phyloP scores from a whole-genome alignment of 2,888 invertebrate species.

The Celastrina argiolus region DNA sequence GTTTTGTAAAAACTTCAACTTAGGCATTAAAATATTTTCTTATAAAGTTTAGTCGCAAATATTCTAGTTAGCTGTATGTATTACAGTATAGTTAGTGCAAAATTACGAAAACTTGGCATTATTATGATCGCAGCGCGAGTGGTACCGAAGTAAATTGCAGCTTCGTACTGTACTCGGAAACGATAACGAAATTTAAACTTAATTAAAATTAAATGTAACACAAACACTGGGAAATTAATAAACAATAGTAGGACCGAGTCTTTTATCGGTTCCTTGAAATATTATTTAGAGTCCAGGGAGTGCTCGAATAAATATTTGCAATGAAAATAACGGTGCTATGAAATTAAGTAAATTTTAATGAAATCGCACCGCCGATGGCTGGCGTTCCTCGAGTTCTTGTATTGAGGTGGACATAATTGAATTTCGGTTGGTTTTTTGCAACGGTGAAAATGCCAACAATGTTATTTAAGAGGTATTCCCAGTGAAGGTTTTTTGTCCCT shows the following conservation, averaged over 20 bases:
- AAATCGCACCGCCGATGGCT: not conserved
- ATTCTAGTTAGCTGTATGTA: not conserved
- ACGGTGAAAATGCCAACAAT: not conserved
- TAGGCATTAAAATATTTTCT: too few species aligned
- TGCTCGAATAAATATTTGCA: not conserved
- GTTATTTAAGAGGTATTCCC: too few species aligned
- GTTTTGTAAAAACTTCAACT: too few species aligned
- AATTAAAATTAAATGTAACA: not conserved
- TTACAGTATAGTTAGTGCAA: not conserved
- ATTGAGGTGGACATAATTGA: slow-evolving; percentile 2
- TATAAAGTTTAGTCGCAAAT: too few species aligned
- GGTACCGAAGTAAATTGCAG: not conserved
- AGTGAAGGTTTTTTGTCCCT: too few species aligned
- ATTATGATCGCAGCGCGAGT: not conserved
- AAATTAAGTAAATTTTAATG: slow-evolving; percentile 21
- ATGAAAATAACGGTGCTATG: slow-evolving; percentile 11
- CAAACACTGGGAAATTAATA: not conserved
- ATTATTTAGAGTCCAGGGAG: not conserved
- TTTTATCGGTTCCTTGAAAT: not conserved
- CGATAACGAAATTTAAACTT: not conserved
- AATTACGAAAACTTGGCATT: not conserved
- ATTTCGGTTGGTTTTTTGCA: not conserved
- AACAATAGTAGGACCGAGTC: not conserved
- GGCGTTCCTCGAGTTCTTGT: not conserved
- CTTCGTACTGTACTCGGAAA: not conserved